phyloP scores from a whole-genome alignment of 64 coral and sea anemone species.

The Montipora sp. region DNA sequence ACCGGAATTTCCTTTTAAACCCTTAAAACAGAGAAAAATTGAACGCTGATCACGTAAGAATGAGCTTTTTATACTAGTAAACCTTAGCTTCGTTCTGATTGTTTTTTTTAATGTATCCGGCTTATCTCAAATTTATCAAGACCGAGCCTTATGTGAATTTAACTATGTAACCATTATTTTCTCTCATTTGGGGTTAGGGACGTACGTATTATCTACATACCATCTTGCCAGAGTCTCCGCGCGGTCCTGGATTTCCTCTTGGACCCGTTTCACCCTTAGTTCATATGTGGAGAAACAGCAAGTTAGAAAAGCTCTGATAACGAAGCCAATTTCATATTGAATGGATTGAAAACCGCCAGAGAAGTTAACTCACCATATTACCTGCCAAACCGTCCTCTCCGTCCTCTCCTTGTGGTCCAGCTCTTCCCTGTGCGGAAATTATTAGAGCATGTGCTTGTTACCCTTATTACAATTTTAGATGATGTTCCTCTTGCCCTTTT shows the following conservation, averaged over 20 bases:
- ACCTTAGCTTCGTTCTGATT: too few species aligned
- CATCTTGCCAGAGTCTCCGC: constrained; percentile 21
- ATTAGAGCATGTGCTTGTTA: background rate
- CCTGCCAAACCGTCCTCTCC: constrained; percentile 14
- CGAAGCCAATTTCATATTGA: background rate
- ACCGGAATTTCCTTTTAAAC: constrained; percentile 29
- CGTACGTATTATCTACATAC: background rate
- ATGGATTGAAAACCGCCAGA: background rate
- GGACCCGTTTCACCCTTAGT: constrained; percentile 42
- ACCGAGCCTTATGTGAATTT: too few species aligned
- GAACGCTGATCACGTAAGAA: too few species aligned
- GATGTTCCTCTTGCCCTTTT: too few species aligned
- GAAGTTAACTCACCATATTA: background rate
- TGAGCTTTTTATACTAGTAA: too few species aligned
- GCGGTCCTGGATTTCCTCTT: background rate
- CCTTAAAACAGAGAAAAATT: constrained; percentile 1
- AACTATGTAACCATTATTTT: too few species aligned
- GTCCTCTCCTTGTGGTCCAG: background rate
- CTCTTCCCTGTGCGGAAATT: background rate
- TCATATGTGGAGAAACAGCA: background rate
- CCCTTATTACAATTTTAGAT: too few species aligned
- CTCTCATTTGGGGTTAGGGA: background rate
- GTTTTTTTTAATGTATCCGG: too few species aligned
- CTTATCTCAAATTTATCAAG: too few species aligned
- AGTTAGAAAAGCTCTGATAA: background rate